Evolutionary conservation across 2,797 vertebrate genomes (phyloP).

Genomic region (Leuciscus waleckii): DNA sequence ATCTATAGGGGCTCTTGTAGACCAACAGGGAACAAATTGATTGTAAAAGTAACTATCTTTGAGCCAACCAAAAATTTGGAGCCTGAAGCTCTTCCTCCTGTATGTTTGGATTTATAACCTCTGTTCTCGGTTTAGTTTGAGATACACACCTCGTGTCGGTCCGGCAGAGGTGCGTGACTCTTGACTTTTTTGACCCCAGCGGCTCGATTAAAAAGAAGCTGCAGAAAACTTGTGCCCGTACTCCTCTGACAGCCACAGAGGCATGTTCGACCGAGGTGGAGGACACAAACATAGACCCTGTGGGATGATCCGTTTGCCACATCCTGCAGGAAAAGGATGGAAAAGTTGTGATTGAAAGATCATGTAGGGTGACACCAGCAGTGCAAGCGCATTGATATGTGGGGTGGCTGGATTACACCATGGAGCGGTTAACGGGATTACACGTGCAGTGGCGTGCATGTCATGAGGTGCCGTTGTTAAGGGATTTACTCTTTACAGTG

Average conservation of each 20-base stretch:
- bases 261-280: constrained; percentile 76
- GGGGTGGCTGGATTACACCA: constrained; percentile 16
- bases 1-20: constrained; percentile 26
- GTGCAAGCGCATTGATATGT: neutral
- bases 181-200: constrained; percentile 73
- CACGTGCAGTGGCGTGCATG: constrained; percentile 28
- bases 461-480: constrained; percentile 25
- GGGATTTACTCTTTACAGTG: constrained; percentile 32
- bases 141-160: constrained; percentile 78
- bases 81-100: constrained; percentile 21
- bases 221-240: constrained; percentile 73
- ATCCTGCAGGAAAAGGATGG: constrained; percentile 68
- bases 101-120: neutral
- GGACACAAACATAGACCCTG: constrained; percentile 76
- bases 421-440: constrained; percentile 44
- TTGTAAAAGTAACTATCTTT: constrained; percentile 60
- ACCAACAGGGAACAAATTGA: constrained; percentile 49
- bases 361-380: neutral
- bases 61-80: constrained; percentile 54
- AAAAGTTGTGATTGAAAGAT: neutral
- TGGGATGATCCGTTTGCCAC: constrained; percentile 77
- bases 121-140: neutral
- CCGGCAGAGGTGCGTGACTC: constrained; percentile 79
- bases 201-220: constrained; percentile 82
- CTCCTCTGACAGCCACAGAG: constrained; percentile 65